Conservation (phyloP, 2,113 vertebrate species). For the Diphyllodes magnificus region DNA sequence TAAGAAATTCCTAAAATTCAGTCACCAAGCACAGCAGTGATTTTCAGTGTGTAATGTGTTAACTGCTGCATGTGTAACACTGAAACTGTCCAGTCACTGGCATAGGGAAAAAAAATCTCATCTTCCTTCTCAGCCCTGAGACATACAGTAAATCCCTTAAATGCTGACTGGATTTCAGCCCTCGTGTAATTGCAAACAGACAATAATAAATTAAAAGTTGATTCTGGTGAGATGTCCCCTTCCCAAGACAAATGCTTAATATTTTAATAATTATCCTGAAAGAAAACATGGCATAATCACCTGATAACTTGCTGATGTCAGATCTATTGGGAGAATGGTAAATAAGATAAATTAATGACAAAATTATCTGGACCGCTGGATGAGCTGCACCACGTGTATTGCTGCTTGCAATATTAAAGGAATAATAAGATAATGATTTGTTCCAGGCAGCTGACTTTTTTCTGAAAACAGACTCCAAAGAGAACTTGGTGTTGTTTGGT, state of each 20-base stretch:
- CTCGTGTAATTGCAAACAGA: not conserved
- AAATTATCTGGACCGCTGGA: not conserved
- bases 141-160: not conserved
- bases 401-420: not conserved
- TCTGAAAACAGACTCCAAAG: not conserved
- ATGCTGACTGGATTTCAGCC: not conserved
- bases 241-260: not conserved
- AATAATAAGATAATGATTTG: accelerated
- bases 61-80: not conserved
- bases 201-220: not conserved
- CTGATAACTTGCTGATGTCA: not conserved
- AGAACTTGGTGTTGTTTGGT: not conserved
- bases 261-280: not conserved
- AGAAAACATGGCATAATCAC: not conserved
- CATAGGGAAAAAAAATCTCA: not conserved
- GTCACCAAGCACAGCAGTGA: not conserved
- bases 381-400: not conserved
- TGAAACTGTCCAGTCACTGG: not conserved
- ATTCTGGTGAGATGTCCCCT: not conserved
- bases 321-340: not conserved
- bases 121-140: not conserved
- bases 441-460: not conserved
- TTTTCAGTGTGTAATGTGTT: not conserved
- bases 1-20: not conserved
- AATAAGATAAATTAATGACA: not conserved